Evolutionary conservation across 2,888 invertebrate species (phyloP).

Genomic region (Eutolmus rufibarbis): DNA sequence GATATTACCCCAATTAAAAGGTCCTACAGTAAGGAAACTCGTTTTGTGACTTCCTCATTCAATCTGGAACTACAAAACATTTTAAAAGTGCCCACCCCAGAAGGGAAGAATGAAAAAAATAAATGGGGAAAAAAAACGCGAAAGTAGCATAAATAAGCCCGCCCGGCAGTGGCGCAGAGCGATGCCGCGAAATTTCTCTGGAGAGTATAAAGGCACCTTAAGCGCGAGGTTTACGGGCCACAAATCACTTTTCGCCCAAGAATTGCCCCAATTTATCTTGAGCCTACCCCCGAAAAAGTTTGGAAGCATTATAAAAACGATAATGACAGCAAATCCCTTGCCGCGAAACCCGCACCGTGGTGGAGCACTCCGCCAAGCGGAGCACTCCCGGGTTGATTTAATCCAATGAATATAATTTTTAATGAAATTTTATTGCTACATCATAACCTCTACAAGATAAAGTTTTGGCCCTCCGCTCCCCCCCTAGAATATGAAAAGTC

Average conservation of each 20-base stretch:
- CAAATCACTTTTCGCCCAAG: conserved; percentile 19
- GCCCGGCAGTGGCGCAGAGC: not conserved
- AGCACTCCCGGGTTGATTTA: conserved; percentile 4
- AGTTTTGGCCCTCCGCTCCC: not conserved
- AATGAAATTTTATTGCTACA: conserved; percentile 31
- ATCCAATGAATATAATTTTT: conserved; percentile 33
- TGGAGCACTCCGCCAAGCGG: not conserved
- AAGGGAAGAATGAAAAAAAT: not conserved
- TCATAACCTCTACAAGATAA: conserved; percentile 21
- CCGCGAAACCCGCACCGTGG: not conserved
- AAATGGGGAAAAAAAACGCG: not conserved
- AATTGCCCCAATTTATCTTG: conserved; percentile 17
- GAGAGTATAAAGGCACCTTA: conserved; percentile 7
- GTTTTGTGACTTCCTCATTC: not conserved
- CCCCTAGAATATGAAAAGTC: not conserved
- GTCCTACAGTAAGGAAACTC: not conserved
- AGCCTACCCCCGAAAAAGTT: not conserved
- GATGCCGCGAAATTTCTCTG: conserved; percentile 9
- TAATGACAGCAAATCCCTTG: conserved; percentile 6
- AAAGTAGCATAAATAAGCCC: not conserved
- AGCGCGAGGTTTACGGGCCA: not conserved
- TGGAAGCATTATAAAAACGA: conserved; percentile 9
- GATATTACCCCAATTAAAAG: not conserved
- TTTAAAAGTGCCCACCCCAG: not conserved
- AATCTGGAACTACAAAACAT: not conserved